phyloP scores from a whole-genome alignment of 2,113 vertebrate genomes.

The Mugil cephalus region DNA sequence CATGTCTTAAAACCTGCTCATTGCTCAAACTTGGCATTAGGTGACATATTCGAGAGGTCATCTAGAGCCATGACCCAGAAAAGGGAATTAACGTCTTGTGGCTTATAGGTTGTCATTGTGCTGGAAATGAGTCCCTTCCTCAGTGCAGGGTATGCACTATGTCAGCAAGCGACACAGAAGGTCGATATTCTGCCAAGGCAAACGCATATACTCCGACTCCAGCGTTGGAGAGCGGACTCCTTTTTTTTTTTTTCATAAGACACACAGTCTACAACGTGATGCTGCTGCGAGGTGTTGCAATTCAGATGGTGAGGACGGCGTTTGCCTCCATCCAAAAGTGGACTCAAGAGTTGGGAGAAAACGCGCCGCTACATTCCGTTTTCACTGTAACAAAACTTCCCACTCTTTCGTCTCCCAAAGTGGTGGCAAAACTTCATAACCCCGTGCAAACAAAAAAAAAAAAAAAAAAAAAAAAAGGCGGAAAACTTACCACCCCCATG shows the following conservation, averaged over 20 bases:
- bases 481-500: slow-evolving; percentile 90
- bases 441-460: slow-evolving; percentile 49
- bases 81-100: slow-evolving; percentile 34
- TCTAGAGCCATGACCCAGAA: slow-evolving; percentile 16
- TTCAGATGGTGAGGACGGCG: slow-evolving; percentile 27
- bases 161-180: slow-evolving; percentile 57
- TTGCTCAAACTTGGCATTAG: slow-evolving; percentile 18
- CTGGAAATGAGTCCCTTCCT: slow-evolving; percentile 45
- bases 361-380: not conserved
- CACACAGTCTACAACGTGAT: not conserved
- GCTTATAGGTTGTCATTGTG: slow-evolving; percentile 24
- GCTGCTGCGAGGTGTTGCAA: slow-evolving; percentile 39
- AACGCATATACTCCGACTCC: slow-evolving; percentile 51
- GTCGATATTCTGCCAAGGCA: slow-evolving; percentile 52
- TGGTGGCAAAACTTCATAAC: slow-evolving; percentile 81
- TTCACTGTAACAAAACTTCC: not conserved
- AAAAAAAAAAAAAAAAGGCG: not conserved
- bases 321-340: slow-evolving; percentile 39
- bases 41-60: slow-evolving; percentile 6
- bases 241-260: slow-evolving; percentile 1
- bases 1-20: not conserved
- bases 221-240: slow-evolving; percentile 17
- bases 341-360: not conserved
- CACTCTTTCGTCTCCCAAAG: slow-evolving; percentile 7
- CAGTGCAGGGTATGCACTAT: slow-evolving; percentile 38